Evolutionary conservation across 2,113 vertebrate species (phyloP).

Genomic region (Chloroceryle aenea): DNA sequence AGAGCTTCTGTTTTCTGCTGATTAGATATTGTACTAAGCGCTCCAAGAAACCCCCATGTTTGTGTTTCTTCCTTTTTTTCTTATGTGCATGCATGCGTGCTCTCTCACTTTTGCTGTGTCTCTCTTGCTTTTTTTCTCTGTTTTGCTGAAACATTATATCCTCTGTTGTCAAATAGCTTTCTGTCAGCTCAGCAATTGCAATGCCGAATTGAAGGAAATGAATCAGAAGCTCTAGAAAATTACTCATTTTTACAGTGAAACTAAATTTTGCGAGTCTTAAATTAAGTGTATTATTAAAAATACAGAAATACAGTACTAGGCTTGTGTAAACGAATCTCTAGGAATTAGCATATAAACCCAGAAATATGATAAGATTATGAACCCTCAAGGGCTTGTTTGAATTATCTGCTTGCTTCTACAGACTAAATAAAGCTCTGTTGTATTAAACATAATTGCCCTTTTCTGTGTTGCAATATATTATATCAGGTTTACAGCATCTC

Average conservation of each 20-base stretch:
- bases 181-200: conserved; percentile 40
- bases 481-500: conserved; percentile 2
- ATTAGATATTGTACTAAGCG: conserved; percentile 41
- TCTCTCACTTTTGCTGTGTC: background rate
- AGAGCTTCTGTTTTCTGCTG: conserved; percentile 52
- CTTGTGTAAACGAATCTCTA: background rate
- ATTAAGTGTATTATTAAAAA: background rate
- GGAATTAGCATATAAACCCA: background rate
- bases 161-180: conserved; percentile 61
- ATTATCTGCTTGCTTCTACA: background rate
- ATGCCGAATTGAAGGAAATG: conserved; percentile 47
- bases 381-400: background rate
- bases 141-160: conserved; percentile 8
- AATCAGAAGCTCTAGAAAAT: conserved; percentile 44
- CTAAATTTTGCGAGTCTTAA: background rate
- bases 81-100: background rate
- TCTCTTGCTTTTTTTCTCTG: background rate
- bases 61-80: background rate
- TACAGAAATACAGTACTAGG: background rate
- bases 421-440: background rate
- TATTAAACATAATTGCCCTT: conserved; percentile 12
- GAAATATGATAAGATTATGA: background rate
- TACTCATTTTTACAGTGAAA: conserved; percentile 20
- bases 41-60: background rate
- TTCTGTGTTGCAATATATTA: conserved; percentile 13